Evolutionary conservation across 2,113 vertebrate genomes (phyloP), one percentile per base, ranked within the genome.

Genomic region (Todiramphus saurophagus): DNA sequence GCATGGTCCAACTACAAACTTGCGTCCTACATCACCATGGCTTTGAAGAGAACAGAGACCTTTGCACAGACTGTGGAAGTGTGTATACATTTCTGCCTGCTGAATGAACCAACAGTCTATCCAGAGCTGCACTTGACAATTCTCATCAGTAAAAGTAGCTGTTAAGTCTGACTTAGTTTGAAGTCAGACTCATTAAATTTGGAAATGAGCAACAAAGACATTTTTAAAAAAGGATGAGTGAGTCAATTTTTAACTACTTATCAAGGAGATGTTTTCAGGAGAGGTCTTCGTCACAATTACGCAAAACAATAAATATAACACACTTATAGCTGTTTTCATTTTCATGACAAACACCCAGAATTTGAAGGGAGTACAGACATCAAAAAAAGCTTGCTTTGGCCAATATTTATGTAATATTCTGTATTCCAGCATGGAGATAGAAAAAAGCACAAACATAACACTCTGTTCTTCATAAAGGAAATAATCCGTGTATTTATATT

Each of bases 191-290:
- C 76, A 83, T 86, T 93, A 92, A 83, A 90, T 77, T 83, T 0
- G 1, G 87, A 96, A 94, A 77, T 56, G 46, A 95, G 68, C 56
- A 68, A 86, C 72, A 94, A 93, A 83, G 82, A 77, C 46, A 18
- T 75, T 95, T 96, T 93, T 64, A 72, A 74, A 81, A 58, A 89
- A 90, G 20, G 33, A 72, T 35, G 68, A 69, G 53, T 13, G 28
- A 66, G 58, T 88, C 9, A 78, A 70, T 92, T 94, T 96, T 96
- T 93, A 92, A 84, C 94, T 96, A 89, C 88, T 68, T 67, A 51
- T 28, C 64, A 78, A 88, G 79, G 16, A 93, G 19, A 48, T 4
- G 14, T 78, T 92, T 86, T 90, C 87, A 63, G 63, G 5, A 66
- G 75, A 88, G 17, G 33, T 66, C 19, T 1, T 62, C 19, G 1